A percentile compares a stretch with the other conserved stretches of the same genome.
These are phyloP conservation scores for Malurus leucopterus DNA, from an alignment of 2,797 vertebrate species.

Conservation along the genomic window DNA sequence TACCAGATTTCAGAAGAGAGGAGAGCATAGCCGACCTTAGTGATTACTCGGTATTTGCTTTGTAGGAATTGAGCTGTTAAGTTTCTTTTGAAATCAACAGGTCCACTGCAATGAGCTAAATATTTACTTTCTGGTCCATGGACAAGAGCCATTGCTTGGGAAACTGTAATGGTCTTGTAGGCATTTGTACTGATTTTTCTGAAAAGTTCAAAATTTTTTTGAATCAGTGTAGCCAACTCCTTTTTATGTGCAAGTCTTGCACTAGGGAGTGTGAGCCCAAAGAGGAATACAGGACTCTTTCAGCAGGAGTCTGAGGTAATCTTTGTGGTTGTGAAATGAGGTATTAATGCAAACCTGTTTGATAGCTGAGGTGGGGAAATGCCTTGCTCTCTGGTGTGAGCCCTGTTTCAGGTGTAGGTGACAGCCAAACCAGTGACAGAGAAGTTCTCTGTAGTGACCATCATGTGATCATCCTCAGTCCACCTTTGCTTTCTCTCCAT, in stretches of 20 bases:
- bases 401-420: not conserved
- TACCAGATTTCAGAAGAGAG: not conserved
- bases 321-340: slow-evolving; percentile 8
- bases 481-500: not conserved
- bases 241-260: not conserved
- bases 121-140: slow-evolving; percentile 18
- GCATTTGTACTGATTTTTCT: not conserved
- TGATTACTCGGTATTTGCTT: slow-evolving; percentile 1
- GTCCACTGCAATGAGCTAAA: not conserved
- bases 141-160: not conserved
- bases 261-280: not conserved
- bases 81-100: slow-evolving; percentile 35
- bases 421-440: not conserved
- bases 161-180: not conserved
- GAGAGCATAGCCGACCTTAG: not conserved
- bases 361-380: not conserved
- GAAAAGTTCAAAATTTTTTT: not conserved
- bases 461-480: not conserved
- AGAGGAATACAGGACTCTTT: not conserved
- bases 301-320: not conserved
- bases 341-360: not conserved
- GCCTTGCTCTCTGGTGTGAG: not conserved
- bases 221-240: not conserved
- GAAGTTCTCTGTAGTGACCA: accelerated
- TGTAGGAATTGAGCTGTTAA: not conserved